These are phyloP conservation scores for Heliconius cydno DNA, from an alignment of 2,888 invertebrate species.

Conservation along the genomic window DNA sequence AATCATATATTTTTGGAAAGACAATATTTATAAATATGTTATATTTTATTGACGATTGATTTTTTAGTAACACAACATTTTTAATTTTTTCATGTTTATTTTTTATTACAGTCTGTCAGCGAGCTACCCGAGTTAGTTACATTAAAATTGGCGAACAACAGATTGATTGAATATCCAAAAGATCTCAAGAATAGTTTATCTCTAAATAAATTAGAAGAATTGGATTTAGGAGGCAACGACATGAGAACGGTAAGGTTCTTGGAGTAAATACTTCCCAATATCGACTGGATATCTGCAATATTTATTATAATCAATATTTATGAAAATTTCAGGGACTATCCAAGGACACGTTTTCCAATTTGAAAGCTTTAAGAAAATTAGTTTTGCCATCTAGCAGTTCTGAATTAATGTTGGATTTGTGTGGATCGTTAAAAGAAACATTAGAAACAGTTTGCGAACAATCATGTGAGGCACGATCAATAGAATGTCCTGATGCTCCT, in stretches of 20 bases:
- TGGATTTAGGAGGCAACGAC: conserved; percentile 78
- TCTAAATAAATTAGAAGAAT: conserved; percentile 67
- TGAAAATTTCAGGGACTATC: conserved; percentile 62
- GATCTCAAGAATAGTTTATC: conserved; percentile 74
- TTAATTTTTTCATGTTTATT: conserved; percentile 46
- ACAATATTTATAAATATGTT: background rate
- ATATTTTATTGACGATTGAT: background rate
- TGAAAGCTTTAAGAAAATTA: conserved; percentile 65
- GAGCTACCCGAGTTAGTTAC: conserved; percentile 66
- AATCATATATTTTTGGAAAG: background rate
- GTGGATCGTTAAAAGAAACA: conserved; percentile 60
- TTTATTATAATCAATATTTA: background rate
- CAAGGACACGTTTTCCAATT: conserved; percentile 64
- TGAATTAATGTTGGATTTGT: conserved; percentile 64
- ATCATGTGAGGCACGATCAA: conserved; percentile 58
- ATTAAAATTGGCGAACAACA: conserved; percentile 72
- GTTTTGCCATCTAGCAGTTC: conserved; percentile 62
- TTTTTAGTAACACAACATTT: background rate
- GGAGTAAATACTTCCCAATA: background rate
- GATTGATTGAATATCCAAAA: conserved; percentile 71
- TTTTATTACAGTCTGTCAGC: conserved; percentile 72
- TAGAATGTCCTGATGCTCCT: conserved; percentile 65
- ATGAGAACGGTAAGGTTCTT: conserved; percentile 67
- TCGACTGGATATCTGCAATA: background rate
- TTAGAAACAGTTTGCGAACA: conserved; percentile 67